Evolutionary conservation across 2,113 vertebrate species (phyloP).

Genomic region (cat (Felis catus)): F.catus_Fca126_mat1.0 CM031413.1:30184501-30185000

Average conservation of each 20-base stretch:
- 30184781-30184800: not conserved
- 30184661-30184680: not conserved
- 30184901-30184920: not conserved
- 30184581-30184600: not conserved
- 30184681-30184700: not conserved
- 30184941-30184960: not conserved
- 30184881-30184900: not conserved
- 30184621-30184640: not conserved
- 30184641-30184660: not conserved
- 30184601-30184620: not conserved
- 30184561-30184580: not conserved
- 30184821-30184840: not conserved
- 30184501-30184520: not conserved
- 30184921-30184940: not conserved
- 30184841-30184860: not conserved
- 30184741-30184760: not conserved
- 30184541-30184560: not conserved
- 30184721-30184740: not conserved
- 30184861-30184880: not conserved
- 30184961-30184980: too few species aligned
- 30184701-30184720: not conserved
- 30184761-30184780: rapidly evolving
- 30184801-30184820: not conserved
- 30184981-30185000: not conserved
- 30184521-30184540: not conserved